Evolutionary conservation across 2,888 invertebrate genomes (phyloP), one percentile per base, ranked within the genome.

Genomic region (Xestia xanthographa): DNA sequence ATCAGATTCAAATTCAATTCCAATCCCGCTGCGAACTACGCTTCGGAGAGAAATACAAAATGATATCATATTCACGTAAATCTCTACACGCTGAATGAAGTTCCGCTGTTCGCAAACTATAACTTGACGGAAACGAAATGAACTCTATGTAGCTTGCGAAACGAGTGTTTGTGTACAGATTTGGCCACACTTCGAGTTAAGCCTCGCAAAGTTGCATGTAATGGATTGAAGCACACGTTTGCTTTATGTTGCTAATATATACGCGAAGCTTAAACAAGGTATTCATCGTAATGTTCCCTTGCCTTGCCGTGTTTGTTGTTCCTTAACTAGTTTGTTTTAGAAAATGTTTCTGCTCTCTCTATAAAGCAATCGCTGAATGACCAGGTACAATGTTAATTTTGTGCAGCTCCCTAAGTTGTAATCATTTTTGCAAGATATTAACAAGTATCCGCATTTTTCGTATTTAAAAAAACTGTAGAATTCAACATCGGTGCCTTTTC

Each of bases 1-100:
- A 73, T 68, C 65, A 83, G 66, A 77, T 77, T 81, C 50, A 81
- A 82, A 79, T 77, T 71, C 65, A 48, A 83, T 81, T 83, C n/a
- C 29, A 68, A 50, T 56, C 66, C 5, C 45, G 26, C 29, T 50
- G 17, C 48, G 43, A 72, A 67, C 66, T 56, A 41, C 45, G 69
- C 69, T 66, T 60, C 41, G 43, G 29, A 75, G 48, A 34, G n/a
- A 62, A 76, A 80, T 65, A 58, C n/a, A 56, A 66, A 78, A 72
- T 72, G n/a, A 53, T 26, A 72, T 65, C 60, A 66, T 56, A 65
- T 70, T 34, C 38, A 12, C 26, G 34, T n/a, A 60, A 81, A 70
- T 73, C 66, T 58, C 41, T 60, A 26, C 34, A 56, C 60, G 20
- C 29, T 20, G 69, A 66, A 70, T 53, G 26, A 50, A 79, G 56